Base-by-base conservation (phyloP, 2,888 invertebrate species). In the Erebia epiphron region DNA sequence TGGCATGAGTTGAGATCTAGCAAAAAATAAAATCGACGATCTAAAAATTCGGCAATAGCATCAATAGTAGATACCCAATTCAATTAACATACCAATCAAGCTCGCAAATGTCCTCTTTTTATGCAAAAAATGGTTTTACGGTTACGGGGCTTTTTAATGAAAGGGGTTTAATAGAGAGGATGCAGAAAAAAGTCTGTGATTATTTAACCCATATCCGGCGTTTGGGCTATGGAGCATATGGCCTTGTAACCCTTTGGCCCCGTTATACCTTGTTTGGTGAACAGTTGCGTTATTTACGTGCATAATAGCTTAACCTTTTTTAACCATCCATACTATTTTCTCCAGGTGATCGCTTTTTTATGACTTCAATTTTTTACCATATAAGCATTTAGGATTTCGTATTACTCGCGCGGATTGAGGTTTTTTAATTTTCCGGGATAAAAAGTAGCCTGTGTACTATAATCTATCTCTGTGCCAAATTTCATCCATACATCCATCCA, bases 131-230 rank as follows among this genome's bases (percentile, higher is more conserved):
- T 46, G 46, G 46, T 13, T 46, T 77, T 86, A 88, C 87, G 83
- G 89, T 89, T 92, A 90, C 79, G 73, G 77, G 77, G 77, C 78
- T 83, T 79, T 88, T 86, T 87, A 89, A 86, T 83, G 84, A 87
- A 87, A 86, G 85, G 87, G 86, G 84, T 86, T 87, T 88, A 85
- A 87, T 87, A 82, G 82, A 84, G 78, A 87, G 86, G 87, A 86
- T 83, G 83, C 80, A 83, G 74, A 89, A 89, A 85, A 90, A 90
- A 81, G n/a, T 79, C 87, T 82, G 86, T 91, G 92, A 92, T 93
- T 92, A 90, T 82, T 90, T 92, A 92, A 92, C 92, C 93, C 89
- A 90, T 91, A 92, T 92, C 93, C 92, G 90, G 85, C 83, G 81
- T 81, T 83, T 81, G 82, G 84, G 83, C 79, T 74, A 72, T 61